Evolutionary conservation across 2,888 invertebrate genomes (phyloP).

Genomic region (Drosophila ustulata): DNA sequence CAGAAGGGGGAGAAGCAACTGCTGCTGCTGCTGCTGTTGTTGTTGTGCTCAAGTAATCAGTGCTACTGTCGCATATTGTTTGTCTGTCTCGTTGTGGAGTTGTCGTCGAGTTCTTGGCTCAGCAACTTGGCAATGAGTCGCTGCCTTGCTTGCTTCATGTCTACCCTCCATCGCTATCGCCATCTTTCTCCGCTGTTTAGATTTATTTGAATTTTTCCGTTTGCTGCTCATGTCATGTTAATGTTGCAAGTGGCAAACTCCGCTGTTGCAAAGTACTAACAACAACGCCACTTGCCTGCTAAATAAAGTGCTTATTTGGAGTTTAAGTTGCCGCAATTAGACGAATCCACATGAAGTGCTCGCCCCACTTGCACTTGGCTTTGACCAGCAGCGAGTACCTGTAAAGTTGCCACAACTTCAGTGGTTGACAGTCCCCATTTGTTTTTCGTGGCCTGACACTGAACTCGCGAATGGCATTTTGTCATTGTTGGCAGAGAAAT

Average conservation of each 20-base stretch:
- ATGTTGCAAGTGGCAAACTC: slow-evolving; percentile 46
- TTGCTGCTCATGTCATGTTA: slow-evolving; percentile 37
- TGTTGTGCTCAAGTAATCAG: slow-evolving; percentile 75
- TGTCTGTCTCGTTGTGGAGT: slow-evolving; percentile 61
- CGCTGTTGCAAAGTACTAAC: slow-evolving; percentile 1
- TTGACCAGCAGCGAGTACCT: slow-evolving; percentile 45
- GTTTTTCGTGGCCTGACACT: slow-evolving; percentile 11
- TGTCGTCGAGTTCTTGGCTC: slow-evolving; percentile 33
- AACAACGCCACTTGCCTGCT: slow-evolving; percentile 68
- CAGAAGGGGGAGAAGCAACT: slow-evolving; percentile 5
- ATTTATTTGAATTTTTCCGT: slow-evolving; percentile 44
- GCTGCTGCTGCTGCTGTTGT: slow-evolving; percentile 32
- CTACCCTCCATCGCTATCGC: neutral
- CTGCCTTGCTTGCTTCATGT: slow-evolving; percentile 22
- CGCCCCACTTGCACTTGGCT: slow-evolving; percentile 48
- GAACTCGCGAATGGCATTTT: slow-evolving; percentile 18
- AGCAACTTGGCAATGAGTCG: slow-evolving; percentile 63
- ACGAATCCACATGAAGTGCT: slow-evolving; percentile 57
- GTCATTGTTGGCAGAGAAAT: slow-evolving; percentile 9
- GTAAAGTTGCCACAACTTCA: slow-evolving; percentile 39
- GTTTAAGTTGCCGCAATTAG: slow-evolving; percentile 76
- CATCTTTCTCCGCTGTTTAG: slow-evolving; percentile 25
- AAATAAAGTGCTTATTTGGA: slow-evolving; percentile 78
- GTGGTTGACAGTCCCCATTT: slow-evolving; percentile 17
- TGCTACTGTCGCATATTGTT: slow-evolving; percentile 77